Evolutionary conservation across 2,113 vertebrate genomes (phyloP), one percentile per base, ranked within the genome.

Genomic region (Daubentonia madagascariensis): DNA sequence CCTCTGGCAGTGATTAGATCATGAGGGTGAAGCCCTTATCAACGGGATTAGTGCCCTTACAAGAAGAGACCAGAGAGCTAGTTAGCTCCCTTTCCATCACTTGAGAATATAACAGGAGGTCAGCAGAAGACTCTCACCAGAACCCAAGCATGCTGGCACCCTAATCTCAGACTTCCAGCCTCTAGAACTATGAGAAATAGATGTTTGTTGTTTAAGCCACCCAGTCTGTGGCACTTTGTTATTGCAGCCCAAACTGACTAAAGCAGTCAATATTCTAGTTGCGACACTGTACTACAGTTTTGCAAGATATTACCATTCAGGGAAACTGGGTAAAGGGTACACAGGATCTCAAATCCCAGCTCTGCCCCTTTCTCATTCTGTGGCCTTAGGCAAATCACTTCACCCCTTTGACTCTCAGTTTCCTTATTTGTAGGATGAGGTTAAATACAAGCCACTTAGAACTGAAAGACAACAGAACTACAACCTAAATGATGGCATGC

Each of bases 371-470:
- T 65, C 72, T 94, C 14, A 48, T 6, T 70, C 81, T 63, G 16
- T 59, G 72, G 45, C 45, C 37, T 50, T 89, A 57, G 52, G 17
- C 11, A 43, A 18, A 17, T 67, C 17, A 35, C 70, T 80, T 80
- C 2, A 35, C 14, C 48, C 18, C 16, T 90, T 67, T n/a, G 52
- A 18, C 32, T 70, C 84, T 89, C 40, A n/a, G 13, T 93, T 81
- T 95, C 83, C n/a, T 89, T 72, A 79, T 54, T 79, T 86, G 48
- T 91, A 65, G 89, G 72, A 78, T 81, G 75, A 85, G 63, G 65
- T 11, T 43, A 96, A 81, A 35, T 45, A 63, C 3, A 35, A 90
- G 61, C 14, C 78, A 68, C 25, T 81, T 25, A 81, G 54, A 81
- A 40, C 18, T 6, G 63, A 96, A 81, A 28, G 57, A 16, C 22